Base-by-base conservation (phyloP, 2,888 invertebrate species). In the Catocala sponsa region DNA sequence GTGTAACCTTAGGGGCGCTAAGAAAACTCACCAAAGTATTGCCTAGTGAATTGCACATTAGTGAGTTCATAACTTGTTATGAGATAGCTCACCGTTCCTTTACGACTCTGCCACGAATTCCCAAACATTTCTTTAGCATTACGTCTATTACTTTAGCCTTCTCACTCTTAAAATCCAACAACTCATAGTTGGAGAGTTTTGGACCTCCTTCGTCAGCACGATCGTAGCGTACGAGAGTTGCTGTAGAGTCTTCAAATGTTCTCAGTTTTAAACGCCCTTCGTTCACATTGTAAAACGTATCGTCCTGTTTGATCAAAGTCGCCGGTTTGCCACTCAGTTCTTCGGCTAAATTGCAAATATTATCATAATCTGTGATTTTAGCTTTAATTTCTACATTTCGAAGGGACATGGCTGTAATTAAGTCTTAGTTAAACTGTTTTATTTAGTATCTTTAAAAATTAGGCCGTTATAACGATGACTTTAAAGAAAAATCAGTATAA, bases 311-410 rank as follows among this genome's bases (percentile, higher is more conserved):
- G 38, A 98, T 95, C 33, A 96, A 70, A 35, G 86, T 90, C 12
- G 95, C 95, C 0, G 94, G 89, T 0, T 89, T 85, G 5, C 94
- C 93, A 72, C 96, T 96, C 25, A 98, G 83, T 46, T 94, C 79
- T 76, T 95, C 92, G 0, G 97, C 97, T 68, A 95, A 92, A 63
- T 92, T 84, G 53, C 96, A 90, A 56, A 97, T 92, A 4, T 88
- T 81, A 0, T 95, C 91, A 10, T 96, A 87, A 77, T 97, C 90
- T 0, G 85, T 85, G 15, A 98, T 94, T 78, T 92, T 94, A 0
- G 98, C 98, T 95, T 99, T 99, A 65, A 99, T 97, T 95, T 99
- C 99, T 35, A 99, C 95, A 91, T 99, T 99, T 56, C 97, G 88
- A 87, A 53, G 44, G 4, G 57, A 50, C 63, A 63, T 63, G 32